phyloP scores from a whole-genome alignment of 35 echinoderm and acorn worm species.

The Chiridota heheva region DNA sequence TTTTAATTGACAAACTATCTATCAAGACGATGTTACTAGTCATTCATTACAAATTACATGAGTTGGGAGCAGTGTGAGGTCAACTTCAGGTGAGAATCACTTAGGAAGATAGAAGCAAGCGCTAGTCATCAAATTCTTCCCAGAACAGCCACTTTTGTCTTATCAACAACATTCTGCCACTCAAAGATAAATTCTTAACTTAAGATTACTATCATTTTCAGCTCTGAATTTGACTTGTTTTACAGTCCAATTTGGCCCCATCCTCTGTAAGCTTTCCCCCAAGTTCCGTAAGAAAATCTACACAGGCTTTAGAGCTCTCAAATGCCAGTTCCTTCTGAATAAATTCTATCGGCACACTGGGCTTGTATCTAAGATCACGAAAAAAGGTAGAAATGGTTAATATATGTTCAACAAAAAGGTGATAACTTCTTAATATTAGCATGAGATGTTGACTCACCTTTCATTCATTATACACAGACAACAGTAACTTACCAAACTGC shows the following conservation, averaged over 20 bases:
- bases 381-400: constrained; percentile 23
- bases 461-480: not conserved
- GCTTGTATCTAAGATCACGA: constrained; percentile 72
- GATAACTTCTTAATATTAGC: not conserved
- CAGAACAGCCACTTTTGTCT: too few relatives aligned
- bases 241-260: constrained; percentile 80
- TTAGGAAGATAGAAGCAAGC: too few relatives aligned
- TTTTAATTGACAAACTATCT: too few relatives aligned
- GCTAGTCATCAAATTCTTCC: too few relatives aligned
- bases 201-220: too few relatives aligned
- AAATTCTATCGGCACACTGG: constrained; percentile 71
- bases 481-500: not conserved
- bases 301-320: constrained; percentile 70
- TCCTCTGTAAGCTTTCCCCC: constrained; percentile 61
- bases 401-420: not conserved
- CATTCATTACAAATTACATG: too few relatives aligned
- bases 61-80: too few relatives aligned
- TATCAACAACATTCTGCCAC: too few relatives aligned
- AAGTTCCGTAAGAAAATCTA: constrained; percentile 76
- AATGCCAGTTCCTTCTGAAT: constrained; percentile 81
- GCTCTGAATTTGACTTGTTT: constrained; percentile 80
- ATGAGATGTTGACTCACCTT: not conserved
- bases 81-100: too few relatives aligned
- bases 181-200: too few relatives aligned
- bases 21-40: too few relatives aligned